Evolutionary conservation across 2,888 invertebrate species (phyloP).

Genomic region (Caenorhabditis sinica): DNA sequence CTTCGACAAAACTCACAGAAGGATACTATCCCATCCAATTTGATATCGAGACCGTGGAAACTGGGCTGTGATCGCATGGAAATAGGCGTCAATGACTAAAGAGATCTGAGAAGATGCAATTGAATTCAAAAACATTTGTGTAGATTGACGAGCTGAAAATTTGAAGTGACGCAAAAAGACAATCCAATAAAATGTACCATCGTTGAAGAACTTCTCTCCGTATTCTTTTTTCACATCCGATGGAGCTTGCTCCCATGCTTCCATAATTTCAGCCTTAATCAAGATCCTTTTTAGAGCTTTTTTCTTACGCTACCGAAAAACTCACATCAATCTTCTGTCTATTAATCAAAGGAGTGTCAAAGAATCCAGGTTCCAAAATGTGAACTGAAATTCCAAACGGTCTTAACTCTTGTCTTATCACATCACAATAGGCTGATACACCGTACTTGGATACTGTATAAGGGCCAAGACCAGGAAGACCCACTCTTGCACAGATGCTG

Average conservation of each 20-base stretch:
- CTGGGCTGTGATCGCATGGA: conserved; percentile 78
- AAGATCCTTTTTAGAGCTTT: background rate
- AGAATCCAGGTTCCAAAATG: conserved; percentile 82
- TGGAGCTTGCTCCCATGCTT: conserved; percentile 66
- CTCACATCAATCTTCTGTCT: conserved; percentile 60
- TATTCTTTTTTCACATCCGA: conserved; percentile 65
- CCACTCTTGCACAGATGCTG: conserved; percentile 84
- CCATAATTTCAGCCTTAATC: conserved; percentile 56
- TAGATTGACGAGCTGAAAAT: conserved; percentile 60
- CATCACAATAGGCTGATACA: conserved; percentile 80
- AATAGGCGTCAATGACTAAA: conserved; percentile 78
- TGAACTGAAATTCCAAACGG: conserved; percentile 79
- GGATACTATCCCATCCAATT: conserved; percentile 74
- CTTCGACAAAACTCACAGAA: conserved; percentile 47
- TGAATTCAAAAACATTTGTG: conserved; percentile 58
- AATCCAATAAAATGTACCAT: conserved; percentile 24
- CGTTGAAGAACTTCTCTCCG: conserved; percentile 67
- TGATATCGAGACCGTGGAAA: conserved; percentile 76
- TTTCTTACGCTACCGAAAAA: background rate
- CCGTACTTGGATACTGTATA: conserved; percentile 81
- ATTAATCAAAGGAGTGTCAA: conserved; percentile 76
- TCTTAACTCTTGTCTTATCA: conserved; percentile 78
- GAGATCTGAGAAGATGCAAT: conserved; percentile 65
- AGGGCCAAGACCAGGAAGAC: conserved; percentile 80
- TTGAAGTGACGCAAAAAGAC: background rate